Evolutionary conservation across 2,888 invertebrate species (phyloP), one percentile per base, ranked within the genome.

Genomic region (Copidosoma aretas): DNA sequence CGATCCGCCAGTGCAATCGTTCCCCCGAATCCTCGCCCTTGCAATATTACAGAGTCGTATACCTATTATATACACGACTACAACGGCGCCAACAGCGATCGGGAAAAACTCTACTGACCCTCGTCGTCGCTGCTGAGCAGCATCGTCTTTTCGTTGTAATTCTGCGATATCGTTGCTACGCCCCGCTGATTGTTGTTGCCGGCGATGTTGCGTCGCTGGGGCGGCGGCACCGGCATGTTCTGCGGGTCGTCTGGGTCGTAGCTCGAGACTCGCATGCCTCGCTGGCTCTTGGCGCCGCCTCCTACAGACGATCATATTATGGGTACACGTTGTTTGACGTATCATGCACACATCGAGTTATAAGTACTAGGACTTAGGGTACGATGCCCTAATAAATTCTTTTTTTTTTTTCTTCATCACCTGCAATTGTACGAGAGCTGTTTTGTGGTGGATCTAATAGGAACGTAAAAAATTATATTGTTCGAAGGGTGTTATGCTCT

Each of bases 91-190:
- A n/a, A n/a, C n/a, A 32, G 32, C 32, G 32, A 32, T 32, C 32
- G 32, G 8, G 14, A 12, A 21, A 14, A 8, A 46, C 59, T 64
- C 71, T 74, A 94, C 87, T 94, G 94, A 85, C 93, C 93, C 85
- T 97, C 97, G 84, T 97, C 97, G 82, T 97, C 97, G 75, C 96
- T 96, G 86, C 95, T 95, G 76, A 97, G 89, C 74, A 97, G 88
- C 87, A 96, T 95, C 51, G 97, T 95, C 87, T 97, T 97, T 88
- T 97, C 97, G 85, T 94, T 96, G 86, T 95, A 95, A 85, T 93
- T 93, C 78, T 92, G 91, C 75, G 91, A 89, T 82, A 93, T 93
- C 77, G 93, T 93, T 46, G 93, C 90, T 66, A 93, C 92, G 43
- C 43, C 43, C 54, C 91, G 89, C 78, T 91, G 91, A 43, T 91